Evolutionary conservation across 2,888 invertebrate species (phyloP), one percentile per base, ranked within the genome.

Genomic region (Scaptomyza reducta): DNA sequence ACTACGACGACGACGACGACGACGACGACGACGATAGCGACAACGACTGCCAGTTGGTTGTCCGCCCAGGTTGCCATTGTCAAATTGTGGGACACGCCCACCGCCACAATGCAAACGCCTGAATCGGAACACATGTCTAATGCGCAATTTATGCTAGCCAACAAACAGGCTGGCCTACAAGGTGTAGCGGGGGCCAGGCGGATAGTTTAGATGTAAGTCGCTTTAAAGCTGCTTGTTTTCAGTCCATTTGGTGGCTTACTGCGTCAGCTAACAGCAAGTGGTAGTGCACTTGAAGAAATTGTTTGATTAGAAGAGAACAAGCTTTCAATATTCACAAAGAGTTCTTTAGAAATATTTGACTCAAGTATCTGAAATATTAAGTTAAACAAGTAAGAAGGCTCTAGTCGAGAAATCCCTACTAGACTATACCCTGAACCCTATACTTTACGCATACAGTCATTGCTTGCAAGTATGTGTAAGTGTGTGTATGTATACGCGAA

Each of bases 21-120:
- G 33, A 54, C 29, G 40, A 46, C 51, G 22, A 22, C 6, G 35
- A 33, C 49, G 59, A 47, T 38, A 29, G 42, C 56, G 65, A 38
- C 56, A 62, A 38, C 70, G 61, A 42, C 61, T 44, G 65, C 56
- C 51, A 47, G 62, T 45, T 40, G 44, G 65, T 42, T 62, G 77
- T 77, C 77, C 71, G 79, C 70, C 73, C 62, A 53, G 63, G 56
- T 66, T 70, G 66, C 56, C 70, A 81, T 74, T 82, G 82, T 84
- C 82, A 81, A 82, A 82, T 80, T 69, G 72, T 71, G 72, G 71
- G 71, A 56, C 79, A 82, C 85, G 79, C 78, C 81, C 81, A 82
- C 85, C 74, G 76, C 81, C 78, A 72, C 75, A 38, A 61, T 40
- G 40, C 56, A 67, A 74, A 60, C 66, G 70, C 76, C 76, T 60